Evolutionary conservation across 2,888 invertebrate species (phyloP).

Genomic region (Tipula confusa): DNA sequence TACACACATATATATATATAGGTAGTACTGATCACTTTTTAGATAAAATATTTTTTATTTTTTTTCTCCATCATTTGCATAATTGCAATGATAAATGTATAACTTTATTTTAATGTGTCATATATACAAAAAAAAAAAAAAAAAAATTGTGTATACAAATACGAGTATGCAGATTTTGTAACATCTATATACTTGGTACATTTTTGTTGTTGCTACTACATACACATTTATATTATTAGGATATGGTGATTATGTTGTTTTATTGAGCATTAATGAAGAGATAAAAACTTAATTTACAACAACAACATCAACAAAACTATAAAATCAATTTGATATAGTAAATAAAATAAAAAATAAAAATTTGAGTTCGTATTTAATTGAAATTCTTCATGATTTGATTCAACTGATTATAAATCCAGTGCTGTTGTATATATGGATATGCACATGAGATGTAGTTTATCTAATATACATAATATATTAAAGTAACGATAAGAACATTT

Average conservation of each 20-base stretch:
- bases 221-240: neutral
- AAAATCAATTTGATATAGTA: neutral
- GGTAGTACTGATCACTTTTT: slow-evolving; percentile 25
- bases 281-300: slow-evolving; percentile 13
- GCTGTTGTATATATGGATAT: no score
- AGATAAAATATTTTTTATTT: neutral
- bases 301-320: no score
- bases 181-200: neutral
- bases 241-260: slow-evolving; percentile 29
- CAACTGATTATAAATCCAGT: no score
- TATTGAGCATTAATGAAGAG: slow-evolving; percentile 30
- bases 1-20: neutral
- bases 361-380: no score
- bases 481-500: no score
- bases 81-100: slow-evolving; percentile 29
- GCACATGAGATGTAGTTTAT: no score
- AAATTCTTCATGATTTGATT: no score
- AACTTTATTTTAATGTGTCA: slow-evolving; percentile 15
- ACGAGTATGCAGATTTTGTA: slow-evolving; percentile 14
- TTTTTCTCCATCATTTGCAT: slow-evolving; percentile 21
- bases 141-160: neutral
- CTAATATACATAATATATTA: no score
- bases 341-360: no score
- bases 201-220: neutral
- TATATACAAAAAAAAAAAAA: no score